Percentiles rank a stretch among this genome's conserved stretches.
These are phyloP conservation scores for Autographa gamma DNA, from an alignment of 2,888 invertebrate species.

Conservation along the genomic window DNA sequence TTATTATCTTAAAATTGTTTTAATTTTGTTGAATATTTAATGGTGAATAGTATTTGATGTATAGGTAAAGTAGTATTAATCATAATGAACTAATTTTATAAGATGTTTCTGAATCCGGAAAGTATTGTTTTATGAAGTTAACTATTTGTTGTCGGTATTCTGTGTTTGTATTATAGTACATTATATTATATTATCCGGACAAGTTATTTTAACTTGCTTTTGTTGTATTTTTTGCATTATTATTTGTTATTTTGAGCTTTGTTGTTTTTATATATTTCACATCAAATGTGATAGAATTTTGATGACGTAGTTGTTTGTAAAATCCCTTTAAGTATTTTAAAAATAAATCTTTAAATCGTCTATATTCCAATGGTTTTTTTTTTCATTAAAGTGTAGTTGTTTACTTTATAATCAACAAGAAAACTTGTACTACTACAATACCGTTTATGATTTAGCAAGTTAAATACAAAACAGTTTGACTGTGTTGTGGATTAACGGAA, in stretches of 20 bases:
- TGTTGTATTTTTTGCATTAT: constrained; percentile 47
- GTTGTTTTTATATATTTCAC: constrained; percentile 51
- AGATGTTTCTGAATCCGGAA: constrained; percentile 23
- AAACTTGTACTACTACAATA: no score
- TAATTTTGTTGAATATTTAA: constrained; percentile 26
- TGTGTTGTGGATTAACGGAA: no score
- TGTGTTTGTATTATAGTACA: constrained; percentile 18
- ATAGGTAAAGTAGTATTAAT: constrained; percentile 25
- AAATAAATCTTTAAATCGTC: constrained; percentile 31
- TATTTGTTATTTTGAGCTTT: constrained; percentile 46
- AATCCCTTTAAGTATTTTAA: constrained; percentile 28
- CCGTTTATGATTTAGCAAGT: no score
- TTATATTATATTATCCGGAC: constrained; percentile 9
- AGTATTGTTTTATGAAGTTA: constrained; percentile 36
- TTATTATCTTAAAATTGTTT: constrained; percentile 18
- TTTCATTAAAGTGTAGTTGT: not conserved
- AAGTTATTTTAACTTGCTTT: constrained; percentile 26
- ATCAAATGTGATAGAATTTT: constrained; percentile 39
- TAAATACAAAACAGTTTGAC: no score
- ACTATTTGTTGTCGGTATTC: constrained; percentile 19
- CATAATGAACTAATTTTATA: constrained; percentile 11
- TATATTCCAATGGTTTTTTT: constrained; percentile 6
- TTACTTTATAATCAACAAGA: no score
- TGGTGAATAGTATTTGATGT: constrained; percentile 10
- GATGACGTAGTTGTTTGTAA: constrained; percentile 27